Base-by-base conservation (phyloP, 2,888 invertebrate genomes). In the Alsophila aescularia region DNA sequence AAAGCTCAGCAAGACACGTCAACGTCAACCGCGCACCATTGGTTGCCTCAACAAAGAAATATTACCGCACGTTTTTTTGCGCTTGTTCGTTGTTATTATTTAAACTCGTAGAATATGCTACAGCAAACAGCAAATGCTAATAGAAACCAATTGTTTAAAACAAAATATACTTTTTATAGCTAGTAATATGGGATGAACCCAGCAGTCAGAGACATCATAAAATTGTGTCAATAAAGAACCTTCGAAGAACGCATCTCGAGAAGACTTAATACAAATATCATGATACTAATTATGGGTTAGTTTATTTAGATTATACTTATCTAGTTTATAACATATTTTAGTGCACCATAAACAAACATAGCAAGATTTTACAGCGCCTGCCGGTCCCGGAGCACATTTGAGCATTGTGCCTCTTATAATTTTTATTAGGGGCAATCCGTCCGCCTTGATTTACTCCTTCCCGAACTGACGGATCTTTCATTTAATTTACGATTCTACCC, bases 361-460 rank as follows among this genome's bases (percentile, higher is more conserved):
- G 89, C 85, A 79, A 84, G 85, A 85, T 84, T 90, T 90, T 90
- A 90, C 86, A 82, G 83, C 90, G 86, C 84, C 89, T 85, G 89
- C 80, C 89, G 84, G 82, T 81, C 84, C 75, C 83, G 83, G 75
- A 82, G 84, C 88, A 87, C 87, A 88, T 86, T 85, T 83, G 82
- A 82, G 71, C 84, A 90, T 91, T 91, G 90, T 90, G 90, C 88
- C 85, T 89, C 87, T 90, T 91, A 91, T 91, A 91, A 90, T 91
- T 91, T 91, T 91, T 90, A 91, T 90, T 90, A 85, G 87, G 87
- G 90, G 90, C 91, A 90, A 91, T 91, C 87, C 90, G 88, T 90
- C 90, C 80, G 82, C 67, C 86, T 90, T 91, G 91, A 91, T 91
- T 91, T 91, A 90, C 90, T 88, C 76, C 89, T 90, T 90, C 90